These are phyloP conservation scores for Meiosimyza platycephala DNA, from an alignment of 2,888 invertebrate species.

Conservation along the genomic window DNA sequence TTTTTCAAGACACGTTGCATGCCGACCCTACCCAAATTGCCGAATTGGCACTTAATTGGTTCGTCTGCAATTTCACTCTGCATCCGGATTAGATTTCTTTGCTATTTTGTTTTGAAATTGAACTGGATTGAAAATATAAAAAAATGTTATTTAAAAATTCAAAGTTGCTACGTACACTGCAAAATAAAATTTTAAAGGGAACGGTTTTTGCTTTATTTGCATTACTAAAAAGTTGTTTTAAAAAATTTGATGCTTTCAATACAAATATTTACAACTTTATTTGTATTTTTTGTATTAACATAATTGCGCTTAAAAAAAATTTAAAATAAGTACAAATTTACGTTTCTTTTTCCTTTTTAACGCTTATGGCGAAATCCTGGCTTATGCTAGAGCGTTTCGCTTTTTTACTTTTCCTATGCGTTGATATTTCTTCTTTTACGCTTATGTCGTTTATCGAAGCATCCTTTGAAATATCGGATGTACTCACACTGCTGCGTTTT, in stretches of 20 bases:
- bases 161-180: no score
- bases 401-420: conserved; percentile 46
- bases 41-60: no score
- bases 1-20: no score
- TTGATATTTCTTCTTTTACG: not conserved
- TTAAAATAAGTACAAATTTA: not conserved
- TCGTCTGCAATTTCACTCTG: no score
- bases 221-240: not conserved
- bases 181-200: no score
- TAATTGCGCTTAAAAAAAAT: not conserved
- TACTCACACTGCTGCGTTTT: not conserved
- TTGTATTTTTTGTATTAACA: not conserved
- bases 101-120: no score
- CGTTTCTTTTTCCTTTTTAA: conserved; percentile 28
- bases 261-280: not conserved
- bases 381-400: conserved; percentile 49
- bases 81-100: no score
- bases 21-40: no score
- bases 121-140: no score
- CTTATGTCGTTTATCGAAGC: conserved; percentile 29
- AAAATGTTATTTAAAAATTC: no score
- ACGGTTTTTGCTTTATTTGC: not conserved
- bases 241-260: not conserved
- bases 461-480: not conserved
- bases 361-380: conserved; percentile 28